These are phyloP conservation scores for Agapornis roseicollis DNA, from an alignment of 2,113 vertebrate species.

Conservation along the genomic window DNA sequence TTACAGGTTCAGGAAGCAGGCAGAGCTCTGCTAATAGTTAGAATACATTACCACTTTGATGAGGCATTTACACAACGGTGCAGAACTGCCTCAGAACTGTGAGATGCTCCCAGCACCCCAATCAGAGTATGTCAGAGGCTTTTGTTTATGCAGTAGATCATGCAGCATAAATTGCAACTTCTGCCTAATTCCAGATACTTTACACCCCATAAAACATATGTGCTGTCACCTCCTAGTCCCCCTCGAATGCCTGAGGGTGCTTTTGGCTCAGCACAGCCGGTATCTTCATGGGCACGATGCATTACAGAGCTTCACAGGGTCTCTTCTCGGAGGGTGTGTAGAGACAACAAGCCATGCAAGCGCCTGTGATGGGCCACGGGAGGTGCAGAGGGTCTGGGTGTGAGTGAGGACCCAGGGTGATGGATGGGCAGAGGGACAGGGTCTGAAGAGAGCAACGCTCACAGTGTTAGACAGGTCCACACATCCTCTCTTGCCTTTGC, in stretches of 20 bases:
- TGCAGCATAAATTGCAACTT: not conserved
- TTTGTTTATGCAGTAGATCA: not conserved
- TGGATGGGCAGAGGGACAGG: not conserved
- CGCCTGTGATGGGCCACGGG: not conserved
- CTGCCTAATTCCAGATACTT: not conserved
- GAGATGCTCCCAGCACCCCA: not conserved
- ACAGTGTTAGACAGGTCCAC: not conserved
- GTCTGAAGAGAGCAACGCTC: not conserved
- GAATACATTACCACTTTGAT: constrained; percentile 53
- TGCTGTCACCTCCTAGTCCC: fast-evolving
- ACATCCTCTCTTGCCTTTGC: not conserved
- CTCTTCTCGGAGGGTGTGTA: not conserved
- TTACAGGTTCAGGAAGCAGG: not conserved
- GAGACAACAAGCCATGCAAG: not conserved
- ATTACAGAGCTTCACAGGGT: fast-evolving
- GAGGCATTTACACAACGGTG: constrained; percentile 35
- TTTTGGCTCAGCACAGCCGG: not conserved
- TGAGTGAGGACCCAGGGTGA: not conserved
- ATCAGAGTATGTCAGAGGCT: not conserved
- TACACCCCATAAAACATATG: fast-evolving
- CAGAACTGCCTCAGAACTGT: not conserved
- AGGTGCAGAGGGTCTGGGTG: not conserved
- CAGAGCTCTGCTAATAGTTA: constrained; percentile 28
- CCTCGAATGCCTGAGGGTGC: not conserved
- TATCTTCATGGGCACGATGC: not conserved